phyloP scores from a whole-genome alignment of 2,888 invertebrate species.

The Zygothrica quintamaculata region DNA sequence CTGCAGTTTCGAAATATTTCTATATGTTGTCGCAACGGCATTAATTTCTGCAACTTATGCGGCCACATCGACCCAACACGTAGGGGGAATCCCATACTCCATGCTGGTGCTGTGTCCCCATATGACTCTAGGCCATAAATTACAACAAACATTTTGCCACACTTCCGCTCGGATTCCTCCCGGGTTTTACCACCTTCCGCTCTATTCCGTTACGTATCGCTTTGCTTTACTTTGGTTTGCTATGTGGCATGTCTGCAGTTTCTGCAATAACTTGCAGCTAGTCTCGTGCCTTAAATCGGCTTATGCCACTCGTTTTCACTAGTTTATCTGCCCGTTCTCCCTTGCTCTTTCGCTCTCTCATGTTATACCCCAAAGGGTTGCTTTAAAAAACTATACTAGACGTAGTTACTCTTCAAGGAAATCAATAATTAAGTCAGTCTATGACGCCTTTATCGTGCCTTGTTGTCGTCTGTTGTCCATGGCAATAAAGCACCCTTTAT shows the following conservation, averaged over 20 bases:
- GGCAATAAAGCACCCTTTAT: conserved; percentile 48
- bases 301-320: conserved; percentile 53
- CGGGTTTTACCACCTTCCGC: conserved; percentile 29
- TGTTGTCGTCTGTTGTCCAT: conserved; percentile 65
- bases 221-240: no score
- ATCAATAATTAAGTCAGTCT: conserved; percentile 36
- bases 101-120: conserved; percentile 14
- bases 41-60: conserved; percentile 76
- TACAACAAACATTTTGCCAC: conserved; percentile 75
- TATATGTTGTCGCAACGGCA: conserved; percentile 68
- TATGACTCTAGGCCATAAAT: conserved; percentile 61
- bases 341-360: no score
- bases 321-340: conserved; percentile 42
- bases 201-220: conserved; percentile 6
- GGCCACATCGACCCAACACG: conserved; percentile 55
- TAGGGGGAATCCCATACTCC: background rate
- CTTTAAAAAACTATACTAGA: conserved; percentile 7
- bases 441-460: conserved; percentile 20
- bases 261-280: conserved; percentile 58
- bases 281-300: conserved; percentile 74
- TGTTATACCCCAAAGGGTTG: conserved; percentile 50
- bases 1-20: conserved; percentile 49
- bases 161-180: conserved; percentile 60
- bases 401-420: conserved; percentile 46
- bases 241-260: conserved; percentile 64